Percentiles rank a stretch among this genome's conserved stretches.
Conservation (phyloP, 2,113 vertebrate species). For the Herpailurus yagouaroundi region DNA sequence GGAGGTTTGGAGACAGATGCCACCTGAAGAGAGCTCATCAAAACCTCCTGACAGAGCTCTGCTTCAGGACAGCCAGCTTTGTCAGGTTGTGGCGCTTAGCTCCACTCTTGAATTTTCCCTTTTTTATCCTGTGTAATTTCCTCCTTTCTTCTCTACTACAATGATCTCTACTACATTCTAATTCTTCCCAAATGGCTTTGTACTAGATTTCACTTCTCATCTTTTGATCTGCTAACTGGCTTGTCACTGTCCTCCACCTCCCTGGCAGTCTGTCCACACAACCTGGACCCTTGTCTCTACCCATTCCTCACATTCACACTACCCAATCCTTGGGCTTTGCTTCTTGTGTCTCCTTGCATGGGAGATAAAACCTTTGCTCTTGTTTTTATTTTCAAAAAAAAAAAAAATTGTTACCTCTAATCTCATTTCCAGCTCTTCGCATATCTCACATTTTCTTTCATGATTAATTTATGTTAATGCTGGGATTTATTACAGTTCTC, state of each 20-base stretch:
- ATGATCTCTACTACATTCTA: constrained; percentile 68
- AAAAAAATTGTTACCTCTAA: constrained; percentile 65
- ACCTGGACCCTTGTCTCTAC: neutral
- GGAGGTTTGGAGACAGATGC: neutral
- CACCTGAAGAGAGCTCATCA: neutral
- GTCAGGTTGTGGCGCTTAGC: neutral
- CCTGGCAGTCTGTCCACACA: constrained; percentile 21
- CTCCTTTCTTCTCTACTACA: constrained; percentile 66
- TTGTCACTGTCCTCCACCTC: constrained; percentile 28
- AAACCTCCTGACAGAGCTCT: neutral
- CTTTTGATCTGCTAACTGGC: constrained; percentile 66
- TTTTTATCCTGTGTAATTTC: neutral
- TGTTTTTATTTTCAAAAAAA: constrained; percentile 52
- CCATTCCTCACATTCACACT: neutral
- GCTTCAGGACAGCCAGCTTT: neutral
- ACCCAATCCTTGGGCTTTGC: constrained; percentile 37
- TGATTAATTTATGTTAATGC: constrained; percentile 71
- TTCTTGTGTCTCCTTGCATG: constrained; percentile 25
- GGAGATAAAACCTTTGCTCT: constrained; percentile 64
- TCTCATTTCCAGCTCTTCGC: constrained; percentile 66
- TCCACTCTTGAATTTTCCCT: constrained; percentile 37
- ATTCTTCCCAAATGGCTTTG: constrained; percentile 76
- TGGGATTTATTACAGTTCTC: constrained; percentile 33
- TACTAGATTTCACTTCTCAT: constrained; percentile 64
- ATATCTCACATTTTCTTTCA: constrained; percentile 43